Base-by-base conservation (phyloP, 2,797 vertebrate genomes). In the Acanthurus leucopareius region DNA sequence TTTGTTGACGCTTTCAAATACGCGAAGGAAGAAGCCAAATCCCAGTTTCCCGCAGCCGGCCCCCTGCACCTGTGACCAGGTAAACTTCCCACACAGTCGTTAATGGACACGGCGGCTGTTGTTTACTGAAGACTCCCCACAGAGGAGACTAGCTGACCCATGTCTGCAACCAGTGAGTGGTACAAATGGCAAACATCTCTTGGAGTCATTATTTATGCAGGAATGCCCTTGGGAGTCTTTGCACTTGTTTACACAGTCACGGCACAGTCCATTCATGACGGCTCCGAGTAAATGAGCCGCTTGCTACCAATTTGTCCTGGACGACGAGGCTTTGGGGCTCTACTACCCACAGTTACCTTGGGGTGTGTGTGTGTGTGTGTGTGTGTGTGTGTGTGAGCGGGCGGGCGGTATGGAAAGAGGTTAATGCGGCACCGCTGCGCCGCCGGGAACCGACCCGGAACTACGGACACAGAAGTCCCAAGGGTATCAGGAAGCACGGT, bases 211-310 rank as follows among this genome's bases (percentile, higher is more conserved):
- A 93, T 89, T 92, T 93, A 94, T 94, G 92, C 94, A 87, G 88
- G 88, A 86, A 90, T 90, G 92, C 93, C 93, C 92, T 94, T 92
- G 92, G 91, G 92, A 92, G 93, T 91, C 88, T 91, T 93, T 91
- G 86, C 91, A 89, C 92, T 93, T 93, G 92, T 93, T 93, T 92
- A 93, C 93, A 91, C 88, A 91, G 90, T 91, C 90, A 90, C 88
- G 82, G 87, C 88, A 87, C 88, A 84, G 86, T 88, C 86, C 90
- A 85, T 90, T 92, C 91, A 91, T 90, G 92, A 91, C 91, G 91
- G 89, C 91, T 90, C 68, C 72, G 86, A 87, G 91, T 93, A 95
- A 95, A 95, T 95, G 94, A 95, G 93, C 91, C 92, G 89, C 92
- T 91, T 73, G 91, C 90, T 90, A 89, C 90, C 93, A 94, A 94